phyloP scores from a whole-genome alignment of 2,113 vertebrate species.

The Athene noctua region DNA sequence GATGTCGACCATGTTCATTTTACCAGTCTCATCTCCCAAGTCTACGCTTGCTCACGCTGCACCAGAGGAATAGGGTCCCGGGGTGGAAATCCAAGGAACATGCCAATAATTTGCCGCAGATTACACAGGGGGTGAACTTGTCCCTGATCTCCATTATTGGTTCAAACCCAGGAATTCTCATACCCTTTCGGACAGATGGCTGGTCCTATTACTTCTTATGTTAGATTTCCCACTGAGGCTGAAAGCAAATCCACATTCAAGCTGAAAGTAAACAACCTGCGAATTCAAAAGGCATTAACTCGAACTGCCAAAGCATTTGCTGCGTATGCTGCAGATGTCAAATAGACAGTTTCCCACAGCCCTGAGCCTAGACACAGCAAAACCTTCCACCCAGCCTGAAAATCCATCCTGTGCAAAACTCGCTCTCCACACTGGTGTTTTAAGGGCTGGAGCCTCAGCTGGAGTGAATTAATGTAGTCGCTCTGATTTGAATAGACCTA shows the following conservation, averaged over 20 bases:
- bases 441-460: constrained; percentile 29
- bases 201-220: constrained; percentile 2
- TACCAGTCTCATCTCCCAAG: not conserved
- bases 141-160: not conserved
- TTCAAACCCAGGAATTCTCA: constrained; percentile 29
- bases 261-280: constrained; percentile 47
- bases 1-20: not conserved
- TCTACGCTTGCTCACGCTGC: not conserved
- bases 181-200: constrained; percentile 42
- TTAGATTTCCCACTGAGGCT: constrained; percentile 40
- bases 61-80: not conserved
- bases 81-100: not conserved
- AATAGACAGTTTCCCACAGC: constrained; percentile 9
- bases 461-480: constrained; percentile 9
- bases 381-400: not conserved
- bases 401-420: constrained; percentile 24
- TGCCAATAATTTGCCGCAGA: not conserved
- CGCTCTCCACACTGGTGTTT: not conserved
- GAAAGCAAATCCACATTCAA: constrained; percentile 46
- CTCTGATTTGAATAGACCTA: constrained; percentile 41
- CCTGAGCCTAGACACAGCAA: not conserved
- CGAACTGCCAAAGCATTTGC: constrained; percentile 30
- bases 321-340: not conserved
- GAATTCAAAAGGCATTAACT: constrained; percentile 39
- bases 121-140: not conserved